These are phyloP conservation scores for Acanthosepion pharaonis DNA, from an alignment of 2,888 invertebrate genomes.

Conservation along the genomic window DNA sequence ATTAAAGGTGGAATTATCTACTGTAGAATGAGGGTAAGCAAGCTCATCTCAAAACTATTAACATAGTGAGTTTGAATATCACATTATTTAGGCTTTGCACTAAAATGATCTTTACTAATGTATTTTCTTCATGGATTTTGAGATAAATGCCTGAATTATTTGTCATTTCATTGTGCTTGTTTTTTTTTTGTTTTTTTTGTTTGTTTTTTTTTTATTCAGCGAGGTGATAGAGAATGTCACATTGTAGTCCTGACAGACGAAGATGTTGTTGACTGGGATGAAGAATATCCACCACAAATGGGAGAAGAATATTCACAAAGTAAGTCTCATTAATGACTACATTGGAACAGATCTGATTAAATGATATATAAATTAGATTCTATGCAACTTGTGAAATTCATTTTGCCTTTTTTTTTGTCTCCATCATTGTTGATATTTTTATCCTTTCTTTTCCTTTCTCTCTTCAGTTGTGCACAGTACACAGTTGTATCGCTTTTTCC, in stretches of 20 bases:
- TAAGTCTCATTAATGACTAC: slow-evolving; percentile 72
- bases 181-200: no score
- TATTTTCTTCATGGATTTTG: no score
- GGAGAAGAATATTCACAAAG: slow-evolving; percentile 98
- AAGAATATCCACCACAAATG: slow-evolving; percentile 99
- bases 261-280: slow-evolving; percentile 97
- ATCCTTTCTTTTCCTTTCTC: not conserved
- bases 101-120: no score
- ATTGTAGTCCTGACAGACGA: slow-evolving; percentile 96
- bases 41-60: no score
- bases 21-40: no score
- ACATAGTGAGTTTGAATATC: no score
- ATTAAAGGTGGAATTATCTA: no score
- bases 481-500: slow-evolving; percentile 97
- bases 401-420: not conserved
- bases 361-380: not conserved
- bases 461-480: slow-evolving; percentile 91
- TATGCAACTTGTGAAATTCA: not conserved
- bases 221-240: slow-evolving; percentile 98
- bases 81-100: no score
- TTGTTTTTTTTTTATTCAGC: slow-evolving; percentile 83
- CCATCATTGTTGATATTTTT: not conserved
- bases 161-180: not conserved
- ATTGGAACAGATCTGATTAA: not conserved
- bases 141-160: not conserved